Evolutionary conservation across 2,888 invertebrate species (phyloP), one percentile per base, ranked within the genome.

Genomic region (Sylvicola cinctus): DNA sequence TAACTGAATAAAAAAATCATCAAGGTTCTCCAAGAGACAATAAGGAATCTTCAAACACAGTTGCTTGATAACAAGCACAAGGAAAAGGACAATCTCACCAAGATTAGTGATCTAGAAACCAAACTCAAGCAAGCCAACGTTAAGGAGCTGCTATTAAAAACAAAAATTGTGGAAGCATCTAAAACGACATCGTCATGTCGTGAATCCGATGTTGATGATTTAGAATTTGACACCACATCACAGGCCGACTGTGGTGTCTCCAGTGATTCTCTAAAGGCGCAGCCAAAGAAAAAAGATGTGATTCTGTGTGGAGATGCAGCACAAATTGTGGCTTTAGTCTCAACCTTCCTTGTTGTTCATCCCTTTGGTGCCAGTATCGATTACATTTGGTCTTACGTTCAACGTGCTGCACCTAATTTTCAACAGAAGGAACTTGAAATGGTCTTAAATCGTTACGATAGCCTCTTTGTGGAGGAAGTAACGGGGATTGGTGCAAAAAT

Each of bases 291-390:
- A 13, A n/a, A 28, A 6, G 12, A 28, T n/a, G 6, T n/a, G 7
- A 5, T 43, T 30, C 44, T 43, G 17, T 17, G 38, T 8, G 20
- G 20, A 20, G 44, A 45, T 37, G 74, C 76, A 51, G 84, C 81
- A 1, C 74, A 73, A 51, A 63, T 84, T n/a, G 74, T 85, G 43
- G 81, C 83, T 38, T 65, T 93, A 37, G 76, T 87, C 46, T 79
- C 90, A 4, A 80, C 87, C 6, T 93, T 88, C 59, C 66, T 93
- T 34, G 49, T 57, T 20, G 81, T 93, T 27, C 91, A 93, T 59
- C 93, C 91, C 0, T 79, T 80, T 49, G 93, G 93, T 31, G 88
- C 90, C 2, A 81, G 80, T 38, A 66, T 85, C 3, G 87, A 85
- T 52, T 84, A 85, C 56, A 76, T 93, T 41, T 83, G 83, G 66